phyloP scores from a whole-genome alignment of 2,888 invertebrate genomes.

The Eupeodes luniger region DNA sequence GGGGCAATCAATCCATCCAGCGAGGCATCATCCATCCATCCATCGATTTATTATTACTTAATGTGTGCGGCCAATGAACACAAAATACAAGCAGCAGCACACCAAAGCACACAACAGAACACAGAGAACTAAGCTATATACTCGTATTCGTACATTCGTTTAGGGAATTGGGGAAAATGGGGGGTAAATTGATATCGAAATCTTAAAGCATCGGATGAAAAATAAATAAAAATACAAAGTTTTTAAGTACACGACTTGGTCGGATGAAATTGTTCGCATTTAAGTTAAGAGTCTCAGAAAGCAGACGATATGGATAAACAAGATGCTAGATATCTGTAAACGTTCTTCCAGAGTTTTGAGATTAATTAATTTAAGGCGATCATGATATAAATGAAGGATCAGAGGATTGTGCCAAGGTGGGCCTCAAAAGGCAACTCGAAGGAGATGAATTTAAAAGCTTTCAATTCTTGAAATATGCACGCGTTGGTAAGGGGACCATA shows the following conservation, averaged over 20 bases:
- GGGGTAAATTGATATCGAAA: slow-evolving; percentile 8
- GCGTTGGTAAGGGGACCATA: too few relatives aligned
- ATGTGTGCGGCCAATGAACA: slow-evolving; percentile 55
- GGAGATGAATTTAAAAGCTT: too few relatives aligned
- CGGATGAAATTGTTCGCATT: not conserved
- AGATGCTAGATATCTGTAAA: too few relatives aligned
- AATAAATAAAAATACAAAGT: not conserved
- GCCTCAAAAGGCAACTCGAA: too few relatives aligned
- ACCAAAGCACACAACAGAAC: too few relatives aligned
- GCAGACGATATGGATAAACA: too few relatives aligned
- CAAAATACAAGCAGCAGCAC: slow-evolving; percentile 5
- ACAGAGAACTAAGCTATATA: not conserved
- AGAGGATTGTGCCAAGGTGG: too few relatives aligned
- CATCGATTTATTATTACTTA: slow-evolving; percentile 68
- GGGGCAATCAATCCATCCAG: slow-evolving; percentile 64
- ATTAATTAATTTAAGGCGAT: too few relatives aligned
- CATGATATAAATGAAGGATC: too few relatives aligned
- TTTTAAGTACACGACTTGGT: not conserved
- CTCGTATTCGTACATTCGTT: too few relatives aligned
- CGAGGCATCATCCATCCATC: slow-evolving; percentile 57
- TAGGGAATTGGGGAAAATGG: not conserved
- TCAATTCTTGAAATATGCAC: too few relatives aligned
- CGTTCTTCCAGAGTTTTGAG: too few relatives aligned
- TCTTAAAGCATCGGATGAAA: not conserved
- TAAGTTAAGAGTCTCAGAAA: not conserved